These are phyloP conservation scores for Chloebia gouldiae DNA, from an alignment of 2,113 vertebrate species.

Conservation along the genomic window DNA sequence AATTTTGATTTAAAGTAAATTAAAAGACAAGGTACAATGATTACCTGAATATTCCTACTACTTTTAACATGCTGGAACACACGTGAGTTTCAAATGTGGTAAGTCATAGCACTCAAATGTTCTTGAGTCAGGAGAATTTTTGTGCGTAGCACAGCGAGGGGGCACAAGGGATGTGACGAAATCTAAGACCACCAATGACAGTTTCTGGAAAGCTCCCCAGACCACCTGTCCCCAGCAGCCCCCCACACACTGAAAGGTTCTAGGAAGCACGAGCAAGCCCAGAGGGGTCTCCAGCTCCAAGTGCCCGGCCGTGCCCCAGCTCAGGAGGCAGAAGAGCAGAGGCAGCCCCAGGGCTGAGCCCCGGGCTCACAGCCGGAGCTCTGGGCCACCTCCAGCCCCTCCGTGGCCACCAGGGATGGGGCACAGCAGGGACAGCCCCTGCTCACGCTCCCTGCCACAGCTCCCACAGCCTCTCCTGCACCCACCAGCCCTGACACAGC, in stretches of 20 bases:
- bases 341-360: neutral
- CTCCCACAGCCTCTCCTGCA: neutral
- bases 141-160: neutral
- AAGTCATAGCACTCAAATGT: neutral
- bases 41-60: neutral
- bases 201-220: neutral
- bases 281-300: neutral
- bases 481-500: accelerated
- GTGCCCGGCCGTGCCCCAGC: neutral
- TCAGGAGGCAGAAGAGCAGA: neutral
- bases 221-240: neutral
- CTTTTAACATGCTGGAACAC: neutral
- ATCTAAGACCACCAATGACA: neutral
- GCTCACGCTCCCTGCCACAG: neutral
- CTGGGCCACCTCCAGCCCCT: neutral
- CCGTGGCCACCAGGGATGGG: accelerated
- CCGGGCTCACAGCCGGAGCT: neutral
- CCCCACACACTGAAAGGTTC: neutral
- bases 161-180: neutral
- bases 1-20: neutral
- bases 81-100: neutral
- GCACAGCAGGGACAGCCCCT: neutral
- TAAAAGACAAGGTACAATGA: neutral
- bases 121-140: neutral
- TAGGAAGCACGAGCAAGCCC: neutral